These are phyloP conservation scores for Cosmia pyralina DNA, from an alignment of 2,888 invertebrate species.

Conservation along the genomic window DNA sequence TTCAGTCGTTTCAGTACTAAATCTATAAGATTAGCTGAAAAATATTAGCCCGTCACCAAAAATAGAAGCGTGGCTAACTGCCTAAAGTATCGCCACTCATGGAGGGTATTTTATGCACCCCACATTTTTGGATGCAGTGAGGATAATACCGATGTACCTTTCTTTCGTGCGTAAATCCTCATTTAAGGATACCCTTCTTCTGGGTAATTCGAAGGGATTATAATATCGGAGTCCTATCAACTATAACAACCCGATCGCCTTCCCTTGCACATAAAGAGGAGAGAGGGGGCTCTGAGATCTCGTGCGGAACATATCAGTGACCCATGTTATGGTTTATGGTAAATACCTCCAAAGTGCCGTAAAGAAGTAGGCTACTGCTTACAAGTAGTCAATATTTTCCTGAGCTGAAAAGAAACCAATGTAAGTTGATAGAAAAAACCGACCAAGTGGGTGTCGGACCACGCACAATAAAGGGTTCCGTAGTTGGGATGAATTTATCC, in stretches of 20 bases:
- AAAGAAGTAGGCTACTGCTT: not conserved
- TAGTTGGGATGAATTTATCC: too few species aligned
- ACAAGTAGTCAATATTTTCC: too few species aligned
- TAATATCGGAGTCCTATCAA: constrained; percentile 19
- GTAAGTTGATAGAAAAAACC: not conserved
- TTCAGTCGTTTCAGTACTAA: too few species aligned
- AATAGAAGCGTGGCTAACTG: not conserved
- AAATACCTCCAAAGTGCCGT: not conserved
- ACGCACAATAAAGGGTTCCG: too few species aligned
- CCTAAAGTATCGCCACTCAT: not conserved
- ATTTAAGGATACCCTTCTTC: not conserved
- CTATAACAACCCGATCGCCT: constrained; percentile 21
- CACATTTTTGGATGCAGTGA: constrained; percentile 3
- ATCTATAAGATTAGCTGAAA: not conserved
- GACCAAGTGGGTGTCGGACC: too few species aligned
- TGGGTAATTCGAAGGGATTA: constrained; percentile 17
- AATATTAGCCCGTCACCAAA: not conserved
- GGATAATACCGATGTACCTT: not conserved
- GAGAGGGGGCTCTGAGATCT: not conserved
- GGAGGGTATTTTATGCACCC: not conserved
- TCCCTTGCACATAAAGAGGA: constrained; percentile 19
- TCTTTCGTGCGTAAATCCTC: constrained; percentile 9
- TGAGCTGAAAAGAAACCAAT: not conserved
- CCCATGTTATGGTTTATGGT: not conserved
- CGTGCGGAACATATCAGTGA: constrained; percentile 2